Conservation (phyloP, 1,140 invertebrate species). For the Calosoma granatense region DNA sequence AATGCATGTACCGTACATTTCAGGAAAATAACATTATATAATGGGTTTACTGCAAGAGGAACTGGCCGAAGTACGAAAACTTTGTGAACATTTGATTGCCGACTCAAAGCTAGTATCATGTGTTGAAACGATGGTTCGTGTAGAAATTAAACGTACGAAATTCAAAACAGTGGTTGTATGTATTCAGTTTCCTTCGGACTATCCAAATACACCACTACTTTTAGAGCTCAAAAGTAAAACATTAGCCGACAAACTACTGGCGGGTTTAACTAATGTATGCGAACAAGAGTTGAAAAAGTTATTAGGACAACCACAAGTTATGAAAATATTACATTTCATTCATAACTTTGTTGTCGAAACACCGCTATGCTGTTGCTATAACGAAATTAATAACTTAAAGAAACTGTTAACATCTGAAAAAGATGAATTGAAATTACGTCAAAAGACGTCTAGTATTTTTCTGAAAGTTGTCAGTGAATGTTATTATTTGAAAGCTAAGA, state of each 20-base stretch:
- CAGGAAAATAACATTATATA: too few relatives aligned
- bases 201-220: conserved; percentile 45
- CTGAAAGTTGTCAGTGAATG: conserved; percentile 46
- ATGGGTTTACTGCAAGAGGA: conserved; percentile 57
- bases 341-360: conserved; percentile 59
- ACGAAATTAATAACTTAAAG: conserved; percentile 58
- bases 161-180: conserved; percentile 53
- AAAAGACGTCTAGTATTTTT: conserved; percentile 52
- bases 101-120: conserved; percentile 56
- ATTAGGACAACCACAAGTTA: conserved; percentile 47
- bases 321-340: conserved; percentile 47
- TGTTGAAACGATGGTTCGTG: conserved; percentile 50
- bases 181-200: conserved; percentile 54
- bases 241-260: conserved; percentile 51
- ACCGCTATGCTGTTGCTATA: conserved; percentile 60
- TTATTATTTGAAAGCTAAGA: conserved; percentile 49
- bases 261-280: conserved; percentile 49
- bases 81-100: conserved; percentile 49
- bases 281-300: conserved; percentile 54
- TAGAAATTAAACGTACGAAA: conserved; percentile 52
- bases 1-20: too few relatives aligned
- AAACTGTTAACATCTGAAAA: conserved; percentile 33
- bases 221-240: conserved; percentile 67
- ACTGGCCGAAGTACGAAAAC: conserved; percentile 49
- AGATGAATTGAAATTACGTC: conserved; percentile 56